phyloP scores from a whole-genome alignment of 2,113 vertebrate species.

The Herpailurus yagouaroundi region DNA sequence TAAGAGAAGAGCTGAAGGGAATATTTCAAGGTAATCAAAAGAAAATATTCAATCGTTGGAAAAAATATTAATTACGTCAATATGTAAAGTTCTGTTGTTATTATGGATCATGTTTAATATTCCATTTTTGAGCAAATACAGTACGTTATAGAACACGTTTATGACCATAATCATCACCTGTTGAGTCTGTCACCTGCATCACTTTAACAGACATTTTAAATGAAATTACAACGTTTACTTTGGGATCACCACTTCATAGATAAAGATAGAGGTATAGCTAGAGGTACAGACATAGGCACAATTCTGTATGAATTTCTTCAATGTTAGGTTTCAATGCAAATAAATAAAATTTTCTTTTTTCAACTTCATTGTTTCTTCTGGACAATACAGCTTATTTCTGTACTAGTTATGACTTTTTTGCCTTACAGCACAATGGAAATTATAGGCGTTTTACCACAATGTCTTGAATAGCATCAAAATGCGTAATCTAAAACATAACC shows the following conservation, averaged over 20 bases:
- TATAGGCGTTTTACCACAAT: background rate
- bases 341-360: background rate
- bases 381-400: background rate
- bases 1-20: background rate
- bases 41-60: background rate
- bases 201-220: slow-evolving; percentile 40
- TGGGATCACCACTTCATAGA: background rate
- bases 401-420: background rate
- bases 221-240: background rate
- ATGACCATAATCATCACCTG: background rate
- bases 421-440: background rate
- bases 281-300: background rate
- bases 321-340: slow-evolving; percentile 5
- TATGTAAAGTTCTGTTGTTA: background rate
- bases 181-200: background rate
- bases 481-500: background rate
- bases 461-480: background rate
- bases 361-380: slow-evolving; percentile 18
- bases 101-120: slow-evolving; percentile 4
- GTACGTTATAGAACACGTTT: background rate
- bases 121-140: background rate
- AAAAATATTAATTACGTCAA: background rate
- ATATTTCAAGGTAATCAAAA: background rate
- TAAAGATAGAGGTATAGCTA: background rate
- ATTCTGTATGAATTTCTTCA: background rate